Base-by-base conservation (phyloP, 2,888 invertebrate species). In the Nycteola revayana region DNA sequence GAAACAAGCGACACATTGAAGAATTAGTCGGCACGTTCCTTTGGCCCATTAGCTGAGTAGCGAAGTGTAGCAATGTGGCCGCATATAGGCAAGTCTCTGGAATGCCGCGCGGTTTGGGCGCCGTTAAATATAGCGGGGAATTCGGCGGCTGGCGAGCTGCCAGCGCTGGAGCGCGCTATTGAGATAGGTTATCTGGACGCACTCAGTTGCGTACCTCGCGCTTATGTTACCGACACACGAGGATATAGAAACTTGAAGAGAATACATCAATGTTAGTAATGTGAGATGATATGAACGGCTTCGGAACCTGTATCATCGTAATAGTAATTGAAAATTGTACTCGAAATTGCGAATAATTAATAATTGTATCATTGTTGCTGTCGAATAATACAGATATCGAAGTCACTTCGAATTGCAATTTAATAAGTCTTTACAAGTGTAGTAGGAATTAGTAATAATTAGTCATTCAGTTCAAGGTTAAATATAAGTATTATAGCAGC, bases 121-220 rank as follows among this genome's bases (percentile, higher is more conserved):
- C 29, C 26, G 29, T 34, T 60, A 57, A 40, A 57, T 60, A 43
- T 57, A 60, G 57, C 34, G 28, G 10, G 30, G 32, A 21, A 21
- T 21, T 21, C 7, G 21, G 14, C 14, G n/a, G 31, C 28, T 60
- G 56, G 60, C 60, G 26, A 28, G 7, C 14, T 24, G 60, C 57
- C 60, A 60, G 44, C 33, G 26, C 46, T 56, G 60, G 60, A 56
- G 44, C 49, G 60, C 21, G 32, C 48, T 51, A 37, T 45, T 48
- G 56, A 55, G 60, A 59, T 55, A 56, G 56, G 51, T 55, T 38
- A 48, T 59, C 60, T 41, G 36, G 30, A 36, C 31, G 36, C 34
- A 36, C 33, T 32, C 25, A 46, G 32, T 37, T 49, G 33, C 11
- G 23, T n/a, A n/a, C n/a, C n/a, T n/a, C 31, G 25, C 23, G 36